phyloP scores from a whole-genome alignment of 2,888 invertebrate genomes.

The Morpho deidamia region DNA sequence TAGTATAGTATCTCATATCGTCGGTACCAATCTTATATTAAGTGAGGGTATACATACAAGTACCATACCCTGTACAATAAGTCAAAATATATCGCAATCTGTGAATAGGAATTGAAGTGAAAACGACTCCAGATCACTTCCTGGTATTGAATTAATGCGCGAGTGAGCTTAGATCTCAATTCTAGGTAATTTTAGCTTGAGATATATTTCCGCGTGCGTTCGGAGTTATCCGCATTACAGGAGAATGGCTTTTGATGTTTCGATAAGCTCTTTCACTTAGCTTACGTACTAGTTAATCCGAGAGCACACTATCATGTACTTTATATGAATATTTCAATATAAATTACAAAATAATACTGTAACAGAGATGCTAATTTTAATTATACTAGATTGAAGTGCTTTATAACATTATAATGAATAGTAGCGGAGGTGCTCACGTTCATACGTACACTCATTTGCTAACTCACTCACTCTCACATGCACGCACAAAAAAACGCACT shows the following conservation, averaged over 20 bases:
- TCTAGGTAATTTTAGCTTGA: conserved; percentile 18
- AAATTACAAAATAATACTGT: too few relatives aligned
- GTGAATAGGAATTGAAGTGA: too few relatives aligned
- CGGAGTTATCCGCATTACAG: conserved; percentile 10
- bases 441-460: too few relatives aligned
- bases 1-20: too few relatives aligned
- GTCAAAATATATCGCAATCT: too few relatives aligned
- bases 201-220: conserved; percentile 16
- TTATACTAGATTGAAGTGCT: neutral
- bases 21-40: too few relatives aligned
- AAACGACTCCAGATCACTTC: neutral
- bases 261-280: conserved; percentile 8
- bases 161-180: conserved; percentile 16
- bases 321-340: too few relatives aligned
- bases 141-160: conserved; percentile 1
- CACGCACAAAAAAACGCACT: too few relatives aligned
- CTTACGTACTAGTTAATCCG: neutral
- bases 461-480: too few relatives aligned
- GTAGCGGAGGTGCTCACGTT: too few relatives aligned
- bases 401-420: neutral
- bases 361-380: neutral
- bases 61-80: too few relatives aligned
- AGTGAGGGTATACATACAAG: too few relatives aligned
- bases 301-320: neutral
- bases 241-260: conserved; percentile 4